These are phyloP conservation scores for Leuciscus idus DNA, from an alignment of 2,113 vertebrate species.

Conservation along the genomic window DNA sequence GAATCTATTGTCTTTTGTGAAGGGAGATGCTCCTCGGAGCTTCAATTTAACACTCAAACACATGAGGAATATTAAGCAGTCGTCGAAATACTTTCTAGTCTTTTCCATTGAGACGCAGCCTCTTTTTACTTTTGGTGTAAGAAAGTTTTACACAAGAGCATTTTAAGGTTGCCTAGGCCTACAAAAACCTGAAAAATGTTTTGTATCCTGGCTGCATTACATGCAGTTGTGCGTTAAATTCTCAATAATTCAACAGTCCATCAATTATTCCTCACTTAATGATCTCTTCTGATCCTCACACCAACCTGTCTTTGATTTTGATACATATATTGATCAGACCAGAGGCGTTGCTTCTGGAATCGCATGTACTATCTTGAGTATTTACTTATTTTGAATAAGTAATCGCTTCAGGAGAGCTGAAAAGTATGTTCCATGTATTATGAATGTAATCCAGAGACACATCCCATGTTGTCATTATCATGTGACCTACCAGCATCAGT, in stretches of 20 bases:
- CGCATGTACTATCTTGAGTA: too few species aligned
- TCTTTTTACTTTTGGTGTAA: neutral
- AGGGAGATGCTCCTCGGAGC: conserved; percentile 2
- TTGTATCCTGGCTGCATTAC: neutral
- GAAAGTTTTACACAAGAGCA: neutral
- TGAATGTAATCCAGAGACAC: too few species aligned
- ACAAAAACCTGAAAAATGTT: neutral
- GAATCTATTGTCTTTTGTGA: conserved; percentile 43
- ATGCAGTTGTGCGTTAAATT: neutral
- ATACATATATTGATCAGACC: neutral
- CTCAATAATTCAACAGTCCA: neutral
- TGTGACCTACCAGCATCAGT: too few species aligned
- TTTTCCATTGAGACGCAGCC: neutral
- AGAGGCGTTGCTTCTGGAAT: too few species aligned
- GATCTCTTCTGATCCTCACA: neutral
- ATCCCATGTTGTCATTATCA: too few species aligned
- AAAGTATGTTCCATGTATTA: too few species aligned
- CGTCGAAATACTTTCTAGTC: neutral
- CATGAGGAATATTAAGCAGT: conserved; percentile 27
- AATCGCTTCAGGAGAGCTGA: too few species aligned
- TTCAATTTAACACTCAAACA: conserved; percentile 20
- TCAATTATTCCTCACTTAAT: neutral
- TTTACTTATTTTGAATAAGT: too few species aligned
- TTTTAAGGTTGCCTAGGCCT: neutral
- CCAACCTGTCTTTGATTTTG: conserved; percentile 40